Percentiles rank a stretch among this genome's conserved stretches.
Evolutionary conservation across 2,888 invertebrate genomes (phyloP).

Genomic region (Oligia latruncula): DNA sequence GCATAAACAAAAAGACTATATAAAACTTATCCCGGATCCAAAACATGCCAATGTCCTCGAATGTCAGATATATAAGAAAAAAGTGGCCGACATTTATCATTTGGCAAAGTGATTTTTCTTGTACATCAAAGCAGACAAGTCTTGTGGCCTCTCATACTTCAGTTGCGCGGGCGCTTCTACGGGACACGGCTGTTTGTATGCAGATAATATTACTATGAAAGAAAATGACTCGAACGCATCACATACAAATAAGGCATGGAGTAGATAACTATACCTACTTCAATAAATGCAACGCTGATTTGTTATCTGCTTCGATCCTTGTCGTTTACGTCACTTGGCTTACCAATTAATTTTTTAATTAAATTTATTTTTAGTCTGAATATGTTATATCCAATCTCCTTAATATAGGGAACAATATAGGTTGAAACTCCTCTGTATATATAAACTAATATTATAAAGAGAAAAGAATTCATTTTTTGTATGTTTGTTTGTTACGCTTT

Average conservation of each 20-base stretch:
- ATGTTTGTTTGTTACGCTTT: not conserved
- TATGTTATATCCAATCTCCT: not conserved
- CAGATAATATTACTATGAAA: not conserved
- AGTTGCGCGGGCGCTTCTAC: not conserved
- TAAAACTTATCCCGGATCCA: not conserved
- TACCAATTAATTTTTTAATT: not conserved
- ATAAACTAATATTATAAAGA: not conserved
- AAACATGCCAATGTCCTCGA: constrained; percentile 18
- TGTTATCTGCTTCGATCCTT: not conserved
- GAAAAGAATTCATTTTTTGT: not conserved
- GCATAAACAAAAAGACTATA: not conserved
- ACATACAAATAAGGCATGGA: constrained; percentile 13
- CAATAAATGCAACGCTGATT: not conserved
- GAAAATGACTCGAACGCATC: not conserved
- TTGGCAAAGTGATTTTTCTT: constrained; percentile 13
- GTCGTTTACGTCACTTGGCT: not conserved
- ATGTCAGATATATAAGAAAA: constrained; percentile 14
- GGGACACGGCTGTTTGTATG: constrained; percentile 13
- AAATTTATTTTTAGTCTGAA: not conserved
- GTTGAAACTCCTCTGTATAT: not conserved
- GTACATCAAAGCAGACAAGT: constrained; percentile 16
- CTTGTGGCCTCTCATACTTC: constrained; percentile 8
- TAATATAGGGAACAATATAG: not conserved
- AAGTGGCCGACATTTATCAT: not conserved
- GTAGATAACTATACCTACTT: not conserved